Base-by-base conservation (phyloP, 2,113 vertebrate genomes). In the Erinaceus europaeus region DNA sequence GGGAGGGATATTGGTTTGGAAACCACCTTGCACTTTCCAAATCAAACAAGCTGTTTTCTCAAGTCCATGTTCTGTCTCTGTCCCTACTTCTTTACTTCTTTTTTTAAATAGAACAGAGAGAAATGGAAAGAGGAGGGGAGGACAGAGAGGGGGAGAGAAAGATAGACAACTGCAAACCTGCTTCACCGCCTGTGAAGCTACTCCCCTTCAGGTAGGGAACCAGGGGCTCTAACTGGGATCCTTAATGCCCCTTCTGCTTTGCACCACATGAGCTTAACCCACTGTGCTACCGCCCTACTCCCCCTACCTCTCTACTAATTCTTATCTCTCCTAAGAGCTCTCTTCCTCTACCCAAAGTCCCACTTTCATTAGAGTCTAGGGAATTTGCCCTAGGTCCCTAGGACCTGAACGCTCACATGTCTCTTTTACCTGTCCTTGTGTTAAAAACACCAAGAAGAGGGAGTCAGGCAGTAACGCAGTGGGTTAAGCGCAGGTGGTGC, bases 1-100 rank as follows among this genome's bases (percentile, higher is more conserved):
- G n/a, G n/a, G 53, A 89, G 32, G 73, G 53, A n/a, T 72, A 55
- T 91, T 90, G 84, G 40, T 90, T 90, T 93, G 87, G 90, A 91
- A 94, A 93, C 86, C 46, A 53, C 55, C 72, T 84, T 44, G 20
- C 48, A 48, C 11, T 2, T 53, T 90, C 94, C 95, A 95, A 93
- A 71, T 72, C 62, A 94, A 95, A 87, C 72, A 91, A 40, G 44
- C 67, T 80, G 42, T 78, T 81, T 88, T 57, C 73, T 92, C 68
- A 78, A 91, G 55, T 57, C 61, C 48, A 57, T 32, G 81, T 90
- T 89, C 74, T 34, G 79, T 61, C 61, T 62, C 90, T 90, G 69
- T 44, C 55, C 59, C 13, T 36, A 79, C 44, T 44, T 81, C 57
- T 88, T 61, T 50, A 53, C 29, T 83, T n/a, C n/a, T n/a, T n/a